phyloP scores from a whole-genome alignment of 2,113 vertebrate species.

The Dromaius novaehollandiae region DNA sequence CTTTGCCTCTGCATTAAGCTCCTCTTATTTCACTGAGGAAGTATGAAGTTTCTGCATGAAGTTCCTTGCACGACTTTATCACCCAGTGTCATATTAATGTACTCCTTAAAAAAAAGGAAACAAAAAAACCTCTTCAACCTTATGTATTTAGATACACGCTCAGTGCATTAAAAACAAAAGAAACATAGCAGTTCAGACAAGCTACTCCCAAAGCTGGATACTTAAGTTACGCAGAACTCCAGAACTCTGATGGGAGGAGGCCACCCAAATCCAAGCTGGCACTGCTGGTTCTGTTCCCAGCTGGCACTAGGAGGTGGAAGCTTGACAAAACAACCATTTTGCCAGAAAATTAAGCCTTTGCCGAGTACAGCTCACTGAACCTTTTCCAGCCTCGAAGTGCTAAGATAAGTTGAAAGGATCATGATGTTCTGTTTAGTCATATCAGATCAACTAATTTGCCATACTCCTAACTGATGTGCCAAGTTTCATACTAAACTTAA shows the following conservation, averaged over 20 bases:
- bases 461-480: background rate
- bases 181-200: background rate
- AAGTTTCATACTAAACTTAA: background rate
- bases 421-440: background rate
- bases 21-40: background rate
- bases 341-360: background rate
- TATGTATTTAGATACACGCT: background rate
- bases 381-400: background rate
- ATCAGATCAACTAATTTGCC: background rate
- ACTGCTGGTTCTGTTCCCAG: background rate
- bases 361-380: background rate
- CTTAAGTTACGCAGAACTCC: background rate
- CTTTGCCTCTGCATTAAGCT: background rate
- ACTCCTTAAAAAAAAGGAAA: background rate
- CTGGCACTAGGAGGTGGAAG: background rate
- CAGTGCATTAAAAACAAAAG: background rate
- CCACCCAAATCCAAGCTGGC: background rate
- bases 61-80: background rate
- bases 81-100: background rate
- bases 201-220: accelerated
- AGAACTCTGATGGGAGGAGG: background rate
- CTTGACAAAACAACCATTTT: background rate
- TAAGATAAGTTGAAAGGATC: background rate
- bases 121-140: background rate
- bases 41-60: background rate